These are phyloP conservation scores for Ornithoptera priamus DNA, from an alignment of 2,888 invertebrate genomes.

Conservation along the genomic window DNA sequence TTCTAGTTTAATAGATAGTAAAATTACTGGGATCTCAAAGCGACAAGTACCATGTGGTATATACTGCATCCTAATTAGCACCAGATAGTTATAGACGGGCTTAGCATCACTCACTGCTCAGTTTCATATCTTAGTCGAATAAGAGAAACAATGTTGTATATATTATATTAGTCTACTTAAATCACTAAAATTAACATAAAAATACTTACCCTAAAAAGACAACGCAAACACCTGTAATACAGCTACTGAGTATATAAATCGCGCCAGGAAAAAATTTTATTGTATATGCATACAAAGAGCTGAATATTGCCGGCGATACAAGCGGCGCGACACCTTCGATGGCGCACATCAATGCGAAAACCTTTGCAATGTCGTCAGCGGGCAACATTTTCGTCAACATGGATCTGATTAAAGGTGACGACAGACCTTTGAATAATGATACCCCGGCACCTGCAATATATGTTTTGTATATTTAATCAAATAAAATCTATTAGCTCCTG, in stretches of 20 bases:
- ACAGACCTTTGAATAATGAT: conserved; percentile 73
- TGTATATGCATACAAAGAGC: conserved; percentile 81
- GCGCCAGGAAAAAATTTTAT: conserved; percentile 79
- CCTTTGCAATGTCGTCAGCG: conserved; percentile 82
- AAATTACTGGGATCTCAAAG: too few relatives aligned
- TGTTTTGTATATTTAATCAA: too few relatives aligned
- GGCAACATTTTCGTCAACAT: conserved; percentile 82
- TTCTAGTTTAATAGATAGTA: too few relatives aligned
- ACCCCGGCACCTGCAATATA: conserved; percentile 59
- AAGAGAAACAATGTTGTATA: too few relatives aligned
- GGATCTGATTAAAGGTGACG: conserved; percentile 80
- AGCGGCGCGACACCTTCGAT: conserved; percentile 83
- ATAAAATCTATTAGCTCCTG: too few relatives aligned
- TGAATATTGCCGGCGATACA: conserved; percentile 82
- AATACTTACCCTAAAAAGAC: conserved; percentile 75
- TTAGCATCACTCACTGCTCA: too few relatives aligned
- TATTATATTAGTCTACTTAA: too few relatives aligned
- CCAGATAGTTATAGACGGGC: too few relatives aligned
- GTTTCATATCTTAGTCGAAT: too few relatives aligned
- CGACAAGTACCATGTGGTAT: too few relatives aligned
- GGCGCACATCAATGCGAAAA: conserved; percentile 84
- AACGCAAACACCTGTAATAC: conserved; percentile 65
- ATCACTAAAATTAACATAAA: not conserved
- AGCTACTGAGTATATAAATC: conserved; percentile 79
- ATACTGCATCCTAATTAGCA: too few relatives aligned